Evolutionary conservation across 2,797 vertebrate genomes (phyloP), one percentile per base, ranked within the genome.

Genomic region (Siniperca obscura): DNA sequence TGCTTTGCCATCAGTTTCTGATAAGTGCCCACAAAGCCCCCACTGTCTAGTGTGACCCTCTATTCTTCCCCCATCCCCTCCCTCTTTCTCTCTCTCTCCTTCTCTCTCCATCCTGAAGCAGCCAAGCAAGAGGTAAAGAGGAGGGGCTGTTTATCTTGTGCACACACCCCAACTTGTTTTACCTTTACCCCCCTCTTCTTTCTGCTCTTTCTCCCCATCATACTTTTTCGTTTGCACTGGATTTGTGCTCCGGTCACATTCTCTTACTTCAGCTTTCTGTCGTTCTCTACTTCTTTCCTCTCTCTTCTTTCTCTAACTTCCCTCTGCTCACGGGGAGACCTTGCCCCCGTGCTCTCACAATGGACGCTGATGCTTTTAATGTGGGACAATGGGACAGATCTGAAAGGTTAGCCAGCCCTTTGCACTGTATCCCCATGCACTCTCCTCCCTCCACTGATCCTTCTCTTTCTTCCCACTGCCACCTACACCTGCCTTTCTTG

Each of bases 21-120:
- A 97, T 97, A 96, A 96, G 95, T 92, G 90, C 94, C 95, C 97
- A 99, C 97, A 99, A 99, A 99, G 97, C 96, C 95, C 88, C 94
- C 95, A 97, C 96, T 98, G 94, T 95, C 89, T 94, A 46, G 86
- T 91, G 82, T 90, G 91, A 91, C 94, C 93, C 88, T 88, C 81
- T 87, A 90, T 92, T 92, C 88, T 89, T 85, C 81, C 81, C 70
- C 79, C 68, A 64, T 80, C 84, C 80, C 67, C 62, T 86, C 90
- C 87, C 84, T 53, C 74, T 50, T 61, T 27, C 50, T 10, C 50
- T 10, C 21, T 52, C 71, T 81, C 73, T 78, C 90, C 80, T 83
- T 89, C 84, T 88, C 86, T 85, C 87, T 66, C 71, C 82, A 89
- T 96, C 96, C 94, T 17, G 76, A 89, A 95, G 93, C 96, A 96